phyloP scores from a whole-genome alignment of 2,888 invertebrate genomes.

The Harpalus rufipes region DNA sequence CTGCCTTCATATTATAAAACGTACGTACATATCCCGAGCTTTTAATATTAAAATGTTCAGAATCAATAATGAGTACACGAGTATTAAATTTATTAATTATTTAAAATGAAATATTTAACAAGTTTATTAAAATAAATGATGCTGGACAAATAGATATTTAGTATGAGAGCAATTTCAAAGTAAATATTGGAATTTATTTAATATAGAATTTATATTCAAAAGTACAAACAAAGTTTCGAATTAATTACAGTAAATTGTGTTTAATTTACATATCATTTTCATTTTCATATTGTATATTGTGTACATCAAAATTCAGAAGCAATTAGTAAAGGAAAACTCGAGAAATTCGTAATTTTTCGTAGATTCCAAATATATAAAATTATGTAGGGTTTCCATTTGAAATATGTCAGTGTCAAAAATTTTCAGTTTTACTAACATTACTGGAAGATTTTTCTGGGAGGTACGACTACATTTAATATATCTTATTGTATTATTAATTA shows the following conservation, averaged over 20 bases:
- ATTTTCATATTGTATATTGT: too few species aligned
- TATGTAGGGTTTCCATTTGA: too few species aligned
- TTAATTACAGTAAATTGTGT: not conserved
- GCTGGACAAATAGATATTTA: slow-evolving; percentile 5
- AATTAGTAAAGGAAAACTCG: too few species aligned
- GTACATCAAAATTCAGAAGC: too few species aligned
- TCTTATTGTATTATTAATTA: too few species aligned
- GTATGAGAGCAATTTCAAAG: not conserved
- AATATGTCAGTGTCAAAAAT: too few species aligned
- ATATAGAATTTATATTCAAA: not conserved
- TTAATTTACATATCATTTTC: not conserved
- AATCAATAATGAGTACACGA: not conserved
- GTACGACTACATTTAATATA: too few species aligned
- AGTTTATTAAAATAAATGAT: slow-evolving; percentile 28
- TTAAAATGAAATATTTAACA: slow-evolving; percentile 23
- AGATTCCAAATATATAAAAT: too few species aligned
- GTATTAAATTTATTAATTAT: slow-evolving; percentile 29
- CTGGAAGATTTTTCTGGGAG: too few species aligned
- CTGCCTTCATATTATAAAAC: not conserved
- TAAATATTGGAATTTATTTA: slow-evolving; percentile 3
- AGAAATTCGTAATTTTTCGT: too few species aligned
- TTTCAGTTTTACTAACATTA: too few species aligned
- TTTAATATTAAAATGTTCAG: slow-evolving; percentile 16
- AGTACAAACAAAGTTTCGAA: slow-evolving; percentile 7
- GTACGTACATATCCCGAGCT: not conserved